Evolutionary conservation across 1,140 invertebrate genomes (phyloP), one percentile per base, ranked within the genome.

Genomic region (Drosophila parabipectinata): DNA sequence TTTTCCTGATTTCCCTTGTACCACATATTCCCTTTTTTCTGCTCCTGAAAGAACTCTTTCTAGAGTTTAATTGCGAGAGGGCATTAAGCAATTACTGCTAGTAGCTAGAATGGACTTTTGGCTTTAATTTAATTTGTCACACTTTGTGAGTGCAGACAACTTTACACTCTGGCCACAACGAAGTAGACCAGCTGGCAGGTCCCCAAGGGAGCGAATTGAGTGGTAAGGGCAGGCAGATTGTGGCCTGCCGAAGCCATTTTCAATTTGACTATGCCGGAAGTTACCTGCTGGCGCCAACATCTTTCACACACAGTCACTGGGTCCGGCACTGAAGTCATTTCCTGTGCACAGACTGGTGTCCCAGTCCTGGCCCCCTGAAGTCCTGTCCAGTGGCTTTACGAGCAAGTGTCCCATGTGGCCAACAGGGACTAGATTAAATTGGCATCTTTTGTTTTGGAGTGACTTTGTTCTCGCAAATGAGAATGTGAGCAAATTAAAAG

Each of bases 91-190:
- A 90, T 90, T 90, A 90, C 84, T 48, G 80, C 67, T 66, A 73
- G 71, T 66, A 73, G 57, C 61, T 55, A 48, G 60, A 48, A 48
- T 63, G 74, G 77, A 75, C 87, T 83, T 87, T 90, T 87, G 80
- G 74, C 88, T 88, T 84, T 90, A 90, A 90, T 90, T 90, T 87
- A 90, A 90, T 90, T 90, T 90, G 88, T 90, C 89, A 90, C 88
- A 90, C 88, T 90, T 90, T 90, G 62, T 77, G 79, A 84, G 77
- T 77, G 73, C 76, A 78, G 68, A 76, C 64, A 82, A 90, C 87
- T 90, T 90, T 90, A 78, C 87, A 90, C 87, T 80, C 76, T 69
- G 60, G 83, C 88, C 88, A 52, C 88, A 90, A 62, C 51, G 80
- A 90, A 90, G 76, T 84, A 64, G 83, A 75, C 66, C 82, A 85